Evolutionary conservation across 2,113 vertebrate genomes (phyloP), one percentile per base, ranked within the genome.

Genomic region (Odocoileus hemionus): DNA sequence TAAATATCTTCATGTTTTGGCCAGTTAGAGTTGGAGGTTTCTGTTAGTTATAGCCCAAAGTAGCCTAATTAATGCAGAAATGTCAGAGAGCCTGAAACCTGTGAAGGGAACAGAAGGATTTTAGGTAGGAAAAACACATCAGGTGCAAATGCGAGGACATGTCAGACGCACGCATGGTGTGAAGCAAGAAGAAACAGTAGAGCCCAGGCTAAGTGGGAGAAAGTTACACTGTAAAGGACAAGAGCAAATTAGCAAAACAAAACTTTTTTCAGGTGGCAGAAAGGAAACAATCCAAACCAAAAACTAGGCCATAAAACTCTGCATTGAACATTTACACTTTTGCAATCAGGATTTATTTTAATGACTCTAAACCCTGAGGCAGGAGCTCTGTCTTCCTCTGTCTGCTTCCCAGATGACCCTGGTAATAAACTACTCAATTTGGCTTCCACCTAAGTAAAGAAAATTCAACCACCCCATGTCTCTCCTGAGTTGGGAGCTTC

Each of bases 401-500:
- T 94, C 85, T 94, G n/a, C 93, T 91, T 91, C 82, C 83, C 43
- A 91, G n/a, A 85, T 28, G 43, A 97, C 58, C 45, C 33, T 21
- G 47, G 74, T 93, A 64, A 95, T 93, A 98, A 97, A 98, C 95
- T 91, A 95, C 82, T 94, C 89, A 67, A 80, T 57, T 94, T 76
- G 74, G 36, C 57, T 91, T 98, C 45, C 89, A 76, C 47, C 88
- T 96, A 91, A 97, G 90, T 88, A 91, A 96, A 93, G 78, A 83
- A 97, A 96, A 94, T 60, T 43, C 43, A 78, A 94, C 28, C 79
- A 86, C 80, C 70, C 36, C 33, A 28, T 89, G 55, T 93, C 70
- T 47, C 57, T 36, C 6, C 70, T 94, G 70, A 80, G 85, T 61
- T 1, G 0, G 78, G 57, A 88, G 43, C 93, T 67, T 93, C 28